phyloP scores from a whole-genome alignment of 2,797 vertebrate species.

The Falco biarmicus region DNA sequence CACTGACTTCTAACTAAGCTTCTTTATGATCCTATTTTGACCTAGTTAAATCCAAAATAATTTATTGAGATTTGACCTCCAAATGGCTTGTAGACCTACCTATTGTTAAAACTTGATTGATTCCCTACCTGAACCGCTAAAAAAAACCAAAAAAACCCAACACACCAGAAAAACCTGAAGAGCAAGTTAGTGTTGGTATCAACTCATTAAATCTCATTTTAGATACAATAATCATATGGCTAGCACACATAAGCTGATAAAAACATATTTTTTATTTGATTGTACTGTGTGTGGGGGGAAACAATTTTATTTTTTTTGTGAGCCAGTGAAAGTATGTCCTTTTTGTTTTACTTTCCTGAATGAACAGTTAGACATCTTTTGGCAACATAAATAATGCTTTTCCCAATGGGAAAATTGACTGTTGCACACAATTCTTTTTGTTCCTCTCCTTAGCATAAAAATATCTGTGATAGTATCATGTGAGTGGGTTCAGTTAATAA shows the following conservation, averaged over 20 bases:
- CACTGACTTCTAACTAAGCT: not conserved
- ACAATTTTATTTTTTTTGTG: not conserved
- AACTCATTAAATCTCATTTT: not conserved
- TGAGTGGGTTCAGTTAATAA: not conserved
- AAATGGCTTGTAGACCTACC: not conserved
- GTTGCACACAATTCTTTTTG: not conserved
- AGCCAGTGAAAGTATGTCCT: not conserved
- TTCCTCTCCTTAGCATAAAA: not conserved
- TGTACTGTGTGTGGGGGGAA: not conserved
- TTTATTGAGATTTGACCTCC: not conserved
- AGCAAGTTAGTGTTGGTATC: not conserved
- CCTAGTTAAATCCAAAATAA: not conserved
- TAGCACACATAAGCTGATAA: not conserved
- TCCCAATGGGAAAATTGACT: not conserved
- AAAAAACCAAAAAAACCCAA: not conserved
- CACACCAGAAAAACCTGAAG: not conserved
- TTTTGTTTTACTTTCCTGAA: not conserved
- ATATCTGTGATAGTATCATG: not conserved
- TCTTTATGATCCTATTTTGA: not conserved
- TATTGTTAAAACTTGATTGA: not conserved
- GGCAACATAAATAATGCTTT: not conserved
- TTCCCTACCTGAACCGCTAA: not conserved
- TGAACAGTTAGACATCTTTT: not conserved
- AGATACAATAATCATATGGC: not conserved
- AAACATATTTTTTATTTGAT: not conserved